Base-by-base conservation (phyloP, 2,888 invertebrate species). In the Drosophila imparisetae region DNA sequence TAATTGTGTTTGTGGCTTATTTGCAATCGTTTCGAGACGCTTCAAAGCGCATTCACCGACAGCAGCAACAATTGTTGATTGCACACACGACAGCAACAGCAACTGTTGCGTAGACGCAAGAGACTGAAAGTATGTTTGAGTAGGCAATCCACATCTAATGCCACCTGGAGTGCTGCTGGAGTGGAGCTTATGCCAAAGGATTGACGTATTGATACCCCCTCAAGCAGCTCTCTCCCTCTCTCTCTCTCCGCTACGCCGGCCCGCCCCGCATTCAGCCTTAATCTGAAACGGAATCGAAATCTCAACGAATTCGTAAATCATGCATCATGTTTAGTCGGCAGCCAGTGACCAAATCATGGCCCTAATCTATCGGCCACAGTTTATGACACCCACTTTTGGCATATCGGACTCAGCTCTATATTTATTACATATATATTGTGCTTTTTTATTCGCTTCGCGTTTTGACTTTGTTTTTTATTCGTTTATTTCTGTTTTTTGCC, bases 301-400 rank as follows among this genome's bases (percentile, higher is more conserved):
- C 90, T 87, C 82, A 85, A 87, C 86, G 72, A 57, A 85, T 89
- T 72, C 70, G 83, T 82, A 80, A 87, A 85, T 87, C 88, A 87
- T 79, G 70, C 82, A 72, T 59, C 29, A 54, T 55, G 63, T 55
- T 64, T 57, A 54, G 62, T 70, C 57, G 60, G 67, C 69, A 29
- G 70, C 63, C 61, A 57, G 68, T 74, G 88, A 66, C 75, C 88
- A 85, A 85, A 85, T 85, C 85, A 85, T 85, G 86, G 90, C 86
- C 67, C 80, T 85, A 85, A 85, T 85, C 90, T 85, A 85, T 65
- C 73, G 74, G 74, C 66, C 68, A 57, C 57, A 55, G 53, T 85
- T 89, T 85, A 85, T 85, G 84, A 66, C 60, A 32, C 24, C 74
- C 83, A 82, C 85, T 75, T 76, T 80, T 77, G 77, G 71, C 88